These are phyloP conservation scores for Melopsittacus undulatus DNA, from an alignment of 2,797 vertebrate species.

Conservation along the genomic window DNA sequence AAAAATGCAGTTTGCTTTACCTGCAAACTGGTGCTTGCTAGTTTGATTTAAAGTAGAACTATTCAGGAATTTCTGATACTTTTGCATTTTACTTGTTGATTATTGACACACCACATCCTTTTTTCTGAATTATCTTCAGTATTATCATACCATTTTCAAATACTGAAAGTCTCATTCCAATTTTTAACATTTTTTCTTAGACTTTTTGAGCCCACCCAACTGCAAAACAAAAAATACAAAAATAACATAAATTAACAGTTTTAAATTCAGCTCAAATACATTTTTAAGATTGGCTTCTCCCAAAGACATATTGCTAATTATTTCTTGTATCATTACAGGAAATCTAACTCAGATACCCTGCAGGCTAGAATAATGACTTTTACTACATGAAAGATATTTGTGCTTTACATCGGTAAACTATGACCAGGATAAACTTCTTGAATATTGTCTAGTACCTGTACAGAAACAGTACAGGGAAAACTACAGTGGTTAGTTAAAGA, in stretches of 20 bases:
- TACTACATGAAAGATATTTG: background rate
- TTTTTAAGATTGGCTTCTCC: background rate
- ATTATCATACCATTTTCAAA: background rate
- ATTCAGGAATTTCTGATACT: background rate
- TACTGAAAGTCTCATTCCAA: background rate
- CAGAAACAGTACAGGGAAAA: background rate
- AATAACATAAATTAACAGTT: background rate
- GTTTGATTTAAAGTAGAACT: constrained; percentile 3
- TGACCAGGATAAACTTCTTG: background rate
- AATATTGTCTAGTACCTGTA: background rate
- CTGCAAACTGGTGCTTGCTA: background rate
- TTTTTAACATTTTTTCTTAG: background rate
- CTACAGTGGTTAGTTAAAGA: background rate
- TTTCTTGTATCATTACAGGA: background rate
- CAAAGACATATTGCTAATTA: background rate
- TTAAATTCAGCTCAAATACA: background rate
- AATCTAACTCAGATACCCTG: background rate
- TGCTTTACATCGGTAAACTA: background rate
- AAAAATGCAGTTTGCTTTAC: constrained; percentile 19
- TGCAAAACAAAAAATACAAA: background rate
- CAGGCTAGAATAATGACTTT: background rate
- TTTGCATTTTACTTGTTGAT: background rate
- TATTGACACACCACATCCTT: background rate
- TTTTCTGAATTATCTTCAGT: background rate
- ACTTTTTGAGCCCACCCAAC: background rate